phyloP scores from a whole-genome alignment of 1,140 invertebrate species.

The Heliconius congener region DNA sequence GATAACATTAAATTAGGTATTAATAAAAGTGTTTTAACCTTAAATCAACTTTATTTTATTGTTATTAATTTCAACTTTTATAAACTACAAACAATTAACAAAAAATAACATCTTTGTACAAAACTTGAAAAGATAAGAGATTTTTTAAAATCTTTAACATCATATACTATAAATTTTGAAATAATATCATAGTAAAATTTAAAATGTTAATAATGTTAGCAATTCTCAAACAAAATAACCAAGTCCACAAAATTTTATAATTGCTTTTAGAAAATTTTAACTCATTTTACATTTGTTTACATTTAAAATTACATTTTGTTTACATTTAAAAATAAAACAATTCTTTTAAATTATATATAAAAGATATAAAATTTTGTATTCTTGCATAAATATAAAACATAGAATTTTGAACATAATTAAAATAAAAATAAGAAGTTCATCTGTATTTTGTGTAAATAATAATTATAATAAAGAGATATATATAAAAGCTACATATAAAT shows the following conservation, averaged over 20 bases:
- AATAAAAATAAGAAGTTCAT: neutral
- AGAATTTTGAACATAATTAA: neutral
- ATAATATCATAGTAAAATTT: neutral
- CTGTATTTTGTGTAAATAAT: neutral
- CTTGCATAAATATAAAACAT: neutral
- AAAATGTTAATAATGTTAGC: too few relatives aligned
- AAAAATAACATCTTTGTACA: conserved; percentile 6
- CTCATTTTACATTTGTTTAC: too few relatives aligned
- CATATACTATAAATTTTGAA: neutral
- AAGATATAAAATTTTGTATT: too few relatives aligned
- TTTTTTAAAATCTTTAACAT: neutral
- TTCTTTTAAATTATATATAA: too few relatives aligned
- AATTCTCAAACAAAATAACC: too few relatives aligned
- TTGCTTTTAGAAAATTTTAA: too few relatives aligned
- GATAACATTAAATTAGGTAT: too few relatives aligned
- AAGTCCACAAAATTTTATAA: too few relatives aligned
- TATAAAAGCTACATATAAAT: too few relatives aligned
- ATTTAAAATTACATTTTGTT: too few relatives aligned
- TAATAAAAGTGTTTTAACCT: neutral
- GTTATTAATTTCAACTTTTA: conserved; percentile 9
- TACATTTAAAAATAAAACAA: too few relatives aligned
- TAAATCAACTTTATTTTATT: conserved; percentile 5
- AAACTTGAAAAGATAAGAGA: neutral
- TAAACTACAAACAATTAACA: conserved; percentile 9
- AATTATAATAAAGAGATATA: neutral